These are phyloP conservation scores for Pterobdella sp. DNA, from an alignment of 2,888 invertebrate genomes.

Conservation along the genomic window DNA sequence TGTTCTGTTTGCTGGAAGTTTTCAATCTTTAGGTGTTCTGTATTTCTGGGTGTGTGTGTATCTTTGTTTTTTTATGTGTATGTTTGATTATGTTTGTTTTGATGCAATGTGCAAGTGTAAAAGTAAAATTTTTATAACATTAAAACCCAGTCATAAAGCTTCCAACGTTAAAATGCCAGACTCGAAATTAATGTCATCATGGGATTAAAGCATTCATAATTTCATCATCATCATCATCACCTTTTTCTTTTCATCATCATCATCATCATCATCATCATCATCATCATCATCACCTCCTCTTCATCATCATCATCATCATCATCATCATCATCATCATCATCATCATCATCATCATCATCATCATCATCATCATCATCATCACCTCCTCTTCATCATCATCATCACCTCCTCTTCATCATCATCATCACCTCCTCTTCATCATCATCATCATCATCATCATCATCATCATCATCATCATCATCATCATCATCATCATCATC, in stretches of 20 bases:
- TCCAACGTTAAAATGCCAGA: too few species aligned
- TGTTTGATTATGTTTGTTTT: background rate
- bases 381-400: background rate
- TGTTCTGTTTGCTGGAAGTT: background rate
- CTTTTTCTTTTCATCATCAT: background rate
- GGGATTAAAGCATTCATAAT: background rate
- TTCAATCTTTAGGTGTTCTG: background rate
- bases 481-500: slow-evolving; percentile 14
- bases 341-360: slow-evolving; percentile 18
- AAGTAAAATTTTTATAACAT: too few species aligned
- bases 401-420: background rate
- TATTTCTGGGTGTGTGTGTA: background rate
- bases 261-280: background rate
- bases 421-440: background rate
- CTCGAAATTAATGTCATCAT: too few species aligned
- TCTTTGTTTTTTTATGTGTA: background rate
- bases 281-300: background rate
- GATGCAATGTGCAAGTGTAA: too few species aligned
- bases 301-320: background rate
- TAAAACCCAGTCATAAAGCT: too few species aligned
- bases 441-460: slow-evolving; percentile 11
- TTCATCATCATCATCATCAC: background rate
- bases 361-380: slow-evolving; percentile 7
- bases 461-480: slow-evolving; percentile 13
- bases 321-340: slow-evolving; percentile 22